phyloP scores from a whole-genome alignment of 1,140 invertebrate species.

The Drosophila kohkoa region DNA sequence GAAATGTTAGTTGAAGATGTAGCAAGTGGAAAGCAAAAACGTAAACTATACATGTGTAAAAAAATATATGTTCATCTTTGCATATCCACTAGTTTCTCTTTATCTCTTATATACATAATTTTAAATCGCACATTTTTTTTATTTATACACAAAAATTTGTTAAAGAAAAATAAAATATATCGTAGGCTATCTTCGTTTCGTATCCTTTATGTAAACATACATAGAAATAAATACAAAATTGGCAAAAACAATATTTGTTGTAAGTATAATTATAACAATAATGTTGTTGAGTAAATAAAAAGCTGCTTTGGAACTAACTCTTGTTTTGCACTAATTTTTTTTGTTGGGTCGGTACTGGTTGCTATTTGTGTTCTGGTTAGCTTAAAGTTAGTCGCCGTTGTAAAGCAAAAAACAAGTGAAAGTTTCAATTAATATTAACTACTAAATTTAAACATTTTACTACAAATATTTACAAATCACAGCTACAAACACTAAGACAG shows the following conservation, averaged over 20 bases:
- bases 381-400: slow-evolving; percentile 30
- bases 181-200: slow-evolving; percentile 19
- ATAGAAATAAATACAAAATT: slow-evolving; percentile 77
- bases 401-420: slow-evolving; percentile 61
- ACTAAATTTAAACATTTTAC: slow-evolving; percentile 80
- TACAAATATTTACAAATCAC: slow-evolving; percentile 81
- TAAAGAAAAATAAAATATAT: slow-evolving; percentile 41
- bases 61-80: slow-evolving; percentile 64
- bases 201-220: slow-evolving; percentile 49
- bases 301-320: slow-evolving; percentile 66
- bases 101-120: slow-evolving; percentile 13
- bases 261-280: not conserved
- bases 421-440: slow-evolving; percentile 69
- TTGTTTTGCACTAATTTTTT: slow-evolving; percentile 39
- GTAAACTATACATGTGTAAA: slow-evolving; percentile 68
- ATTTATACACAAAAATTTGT: slow-evolving; percentile 41
- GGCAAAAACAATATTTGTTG: slow-evolving; percentile 61
- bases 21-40: slow-evolving; percentile 57
- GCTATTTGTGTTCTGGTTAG: slow-evolving; percentile 28
- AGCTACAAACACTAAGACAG: slow-evolving; percentile 77
- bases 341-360: slow-evolving; percentile 24
- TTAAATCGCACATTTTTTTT: slow-evolving; percentile 25
- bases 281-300: slow-evolving; percentile 28
- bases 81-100: slow-evolving; percentile 3
- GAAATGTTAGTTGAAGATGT: not conserved